Evolutionary conservation across 2,797 vertebrate genomes (phyloP).

Genomic region (Dendrocincla tyrannina): DNA sequence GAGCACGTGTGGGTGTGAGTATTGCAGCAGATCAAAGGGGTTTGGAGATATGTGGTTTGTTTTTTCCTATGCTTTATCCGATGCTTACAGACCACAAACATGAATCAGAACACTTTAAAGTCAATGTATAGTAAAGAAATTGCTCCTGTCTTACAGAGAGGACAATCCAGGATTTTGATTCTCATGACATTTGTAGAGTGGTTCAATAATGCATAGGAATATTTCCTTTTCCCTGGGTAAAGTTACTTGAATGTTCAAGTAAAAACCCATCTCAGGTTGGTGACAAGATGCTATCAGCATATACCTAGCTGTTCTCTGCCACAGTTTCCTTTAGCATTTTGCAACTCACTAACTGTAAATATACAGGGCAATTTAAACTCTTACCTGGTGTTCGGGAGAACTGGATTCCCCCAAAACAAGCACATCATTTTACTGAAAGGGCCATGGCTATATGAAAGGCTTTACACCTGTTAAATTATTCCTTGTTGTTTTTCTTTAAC

Average conservation of each 20-base stretch:
- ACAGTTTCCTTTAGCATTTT: background rate
- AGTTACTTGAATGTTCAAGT: background rate
- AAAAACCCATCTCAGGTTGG: background rate
- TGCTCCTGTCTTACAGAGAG: background rate
- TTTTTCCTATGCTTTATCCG: background rate
- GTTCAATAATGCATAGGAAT: background rate
- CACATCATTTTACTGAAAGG: background rate
- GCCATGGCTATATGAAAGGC: background rate
- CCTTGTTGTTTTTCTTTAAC: background rate
- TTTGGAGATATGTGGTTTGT: background rate
- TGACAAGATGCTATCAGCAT: background rate
- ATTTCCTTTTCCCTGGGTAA: background rate
- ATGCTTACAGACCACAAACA: background rate
- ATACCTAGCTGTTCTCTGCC: background rate
- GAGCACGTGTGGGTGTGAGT: fast-evolving
- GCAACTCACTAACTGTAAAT: background rate
- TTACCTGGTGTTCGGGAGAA: background rate
- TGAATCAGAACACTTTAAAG: background rate
- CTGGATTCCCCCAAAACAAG: background rate
- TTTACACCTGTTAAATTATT: background rate
- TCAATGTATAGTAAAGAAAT: background rate
- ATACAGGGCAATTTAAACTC: background rate
- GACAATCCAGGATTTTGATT: background rate
- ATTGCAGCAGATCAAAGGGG: background rate
- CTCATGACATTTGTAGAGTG: background rate